Evolutionary conservation across 2,113 vertebrate genomes (phyloP).

Genomic region (Platanista minor): DNA sequence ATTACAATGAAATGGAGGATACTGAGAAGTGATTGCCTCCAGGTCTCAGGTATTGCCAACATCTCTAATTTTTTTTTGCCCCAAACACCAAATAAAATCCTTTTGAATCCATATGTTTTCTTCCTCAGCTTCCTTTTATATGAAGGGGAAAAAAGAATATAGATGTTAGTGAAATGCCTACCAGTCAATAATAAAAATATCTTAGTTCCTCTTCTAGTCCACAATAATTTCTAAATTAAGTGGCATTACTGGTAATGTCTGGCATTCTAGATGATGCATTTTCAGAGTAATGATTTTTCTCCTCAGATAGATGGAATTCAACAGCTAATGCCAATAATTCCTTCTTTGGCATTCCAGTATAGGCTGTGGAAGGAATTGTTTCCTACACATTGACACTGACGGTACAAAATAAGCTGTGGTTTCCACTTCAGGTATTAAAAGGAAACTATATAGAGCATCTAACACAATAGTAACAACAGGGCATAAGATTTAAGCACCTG

Average conservation of each 20-base stretch:
- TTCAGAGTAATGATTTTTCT: not conserved
- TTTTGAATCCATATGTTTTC: not conserved
- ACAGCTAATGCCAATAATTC: not conserved
- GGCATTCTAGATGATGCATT: not conserved
- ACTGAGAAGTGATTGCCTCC: not conserved
- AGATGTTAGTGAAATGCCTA: not conserved
- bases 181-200: not conserved
- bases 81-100: not conserved
- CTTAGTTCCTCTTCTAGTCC: not conserved
- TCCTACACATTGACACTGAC: not conserved
- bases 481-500: not conserved
- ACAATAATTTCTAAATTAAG: not conserved
- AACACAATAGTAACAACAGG: not conserved
- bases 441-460: not conserved
- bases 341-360: not conserved
- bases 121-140: not conserved
- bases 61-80: not conserved
- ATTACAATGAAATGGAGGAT: not conserved
- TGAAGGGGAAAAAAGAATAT: not conserved
- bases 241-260: not conserved
- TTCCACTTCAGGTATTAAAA: not conserved
- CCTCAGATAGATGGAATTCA: not conserved
- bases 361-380: not conserved
- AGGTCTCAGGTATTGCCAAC: not conserved
- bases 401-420: not conserved